Conservation (phyloP, 2,797 vertebrate species). For the Neosilurus mollespiculum region DNA sequence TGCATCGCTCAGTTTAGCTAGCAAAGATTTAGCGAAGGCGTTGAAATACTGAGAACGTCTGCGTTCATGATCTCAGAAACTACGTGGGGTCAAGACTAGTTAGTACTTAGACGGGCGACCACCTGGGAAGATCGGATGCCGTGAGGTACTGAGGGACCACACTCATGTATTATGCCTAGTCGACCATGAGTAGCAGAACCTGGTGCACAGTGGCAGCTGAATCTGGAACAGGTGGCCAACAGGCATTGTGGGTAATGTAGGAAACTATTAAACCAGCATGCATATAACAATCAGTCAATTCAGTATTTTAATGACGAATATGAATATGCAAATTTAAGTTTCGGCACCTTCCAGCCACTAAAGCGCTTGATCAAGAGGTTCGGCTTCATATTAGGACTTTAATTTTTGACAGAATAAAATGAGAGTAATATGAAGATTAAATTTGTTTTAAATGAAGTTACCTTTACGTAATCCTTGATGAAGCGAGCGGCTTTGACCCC, state of each 20-base stretch:
- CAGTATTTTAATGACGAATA: not conserved
- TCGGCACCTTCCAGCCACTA: not conserved
- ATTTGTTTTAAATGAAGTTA: slow-evolving; percentile 54
- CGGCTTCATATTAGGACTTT: not conserved
- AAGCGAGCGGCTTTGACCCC: slow-evolving; percentile 94
- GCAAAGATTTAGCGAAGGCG: not conserved
- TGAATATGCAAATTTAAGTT: not conserved
- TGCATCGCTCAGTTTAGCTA: not conserved
- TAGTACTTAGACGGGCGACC: no score
- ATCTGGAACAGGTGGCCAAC: no score
- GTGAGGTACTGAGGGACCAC: no score
- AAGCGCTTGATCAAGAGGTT: not conserved
- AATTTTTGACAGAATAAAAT: not conserved
- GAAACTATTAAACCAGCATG: not conserved
- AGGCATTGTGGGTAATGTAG: no score
- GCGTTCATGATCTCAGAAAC: no score
- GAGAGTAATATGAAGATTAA: not conserved
- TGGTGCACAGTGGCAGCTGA: no score
- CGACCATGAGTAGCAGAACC: no score
- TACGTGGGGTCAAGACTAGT: no score
- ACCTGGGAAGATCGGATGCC: no score
- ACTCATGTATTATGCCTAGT: no score
- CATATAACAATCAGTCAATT: not conserved
- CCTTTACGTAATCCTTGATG: slow-evolving; percentile 96
- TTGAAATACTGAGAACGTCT: no score